Base-by-base conservation (phyloP, 2,797 vertebrate genomes). In the Cynopterus sphinx region DNA sequence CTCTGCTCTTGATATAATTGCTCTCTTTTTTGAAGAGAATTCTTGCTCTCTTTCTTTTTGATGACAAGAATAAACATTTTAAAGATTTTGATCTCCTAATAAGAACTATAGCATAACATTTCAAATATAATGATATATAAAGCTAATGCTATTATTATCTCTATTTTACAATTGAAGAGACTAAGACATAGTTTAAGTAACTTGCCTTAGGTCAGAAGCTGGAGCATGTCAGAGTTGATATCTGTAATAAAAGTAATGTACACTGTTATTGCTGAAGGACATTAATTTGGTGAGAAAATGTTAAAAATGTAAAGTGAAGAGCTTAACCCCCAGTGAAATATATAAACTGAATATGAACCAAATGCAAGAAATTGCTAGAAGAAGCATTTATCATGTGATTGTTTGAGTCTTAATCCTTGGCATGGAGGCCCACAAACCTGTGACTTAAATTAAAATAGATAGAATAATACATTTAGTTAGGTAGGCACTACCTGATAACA, bases 381-480 rank as follows among this genome's bases (percentile, higher is more conserved):
- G 12, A 53, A 28, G 5, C 24, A 11, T 22, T 89, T 81, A 57
- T 70, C 82, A 51, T 57, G 3, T 16, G 9, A 33, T n/a, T 71
- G 1, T 46, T 94, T 49, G 26, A 4, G 9, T 55, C 15, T 85
- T 88, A 91, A 70, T 65, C 49, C 6, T 81, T 71, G 31, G 5
- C 3, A 77, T 31, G 77, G 33, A 68, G 31, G 74, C 9, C 61
- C 65, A 85, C 17, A 94, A 39, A 92, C 6, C 28, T 67, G 22
- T 87, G 28, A 8, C 9, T 84, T 95, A 49, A 74, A 89, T 84
- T 95, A 91, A 78, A 95, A 95, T 91, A 78, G 43, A 65, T 59
- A 78, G 8, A 91, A 81, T 88, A 75, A 87, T 84, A 73, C n/a
- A 59, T 39, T 61, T 89, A 51, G 2, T 28, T 46, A 1, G 22